Conservation (phyloP, 2,797 vertebrate species). For the Anguilla marmorata region DNA sequence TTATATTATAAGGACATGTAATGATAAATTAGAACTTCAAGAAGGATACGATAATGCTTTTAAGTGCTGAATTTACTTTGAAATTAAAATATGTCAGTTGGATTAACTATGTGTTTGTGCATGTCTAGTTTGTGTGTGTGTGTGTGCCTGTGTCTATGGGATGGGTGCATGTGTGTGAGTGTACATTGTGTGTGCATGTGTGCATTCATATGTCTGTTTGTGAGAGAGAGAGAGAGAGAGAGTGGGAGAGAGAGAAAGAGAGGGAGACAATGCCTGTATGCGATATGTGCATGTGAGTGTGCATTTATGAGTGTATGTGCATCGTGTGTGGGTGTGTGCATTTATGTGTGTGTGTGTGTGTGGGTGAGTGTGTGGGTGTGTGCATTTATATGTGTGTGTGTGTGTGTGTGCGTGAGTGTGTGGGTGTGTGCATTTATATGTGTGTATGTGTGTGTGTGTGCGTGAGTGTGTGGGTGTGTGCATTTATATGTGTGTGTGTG, state of each 20-base stretch:
- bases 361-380: background rate
- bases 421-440: background rate
- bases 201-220: slow-evolving; percentile 35
- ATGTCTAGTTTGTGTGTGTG: background rate
- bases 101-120: background rate
- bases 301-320: background rate
- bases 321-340: background rate
- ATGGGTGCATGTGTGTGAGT: slow-evolving; percentile 29
- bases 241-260: background rate
- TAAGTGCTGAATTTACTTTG: background rate
- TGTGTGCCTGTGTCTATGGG: background rate
- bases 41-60: background rate
- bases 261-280: background rate
- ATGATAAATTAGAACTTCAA: background rate
- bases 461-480: background rate
- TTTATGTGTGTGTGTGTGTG: slow-evolving; percentile 15
- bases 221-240: background rate
- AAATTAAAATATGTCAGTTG: background rate
- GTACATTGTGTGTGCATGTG: background rate
- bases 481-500: background rate
- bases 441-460: background rate
- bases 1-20: background rate
- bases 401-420: slow-evolving; percentile 18
- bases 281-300: background rate
- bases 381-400: slow-evolving; percentile 3